phyloP scores from a whole-genome alignment of 2,797 vertebrate genomes.

The Takifugu ocellatus region DNA sequence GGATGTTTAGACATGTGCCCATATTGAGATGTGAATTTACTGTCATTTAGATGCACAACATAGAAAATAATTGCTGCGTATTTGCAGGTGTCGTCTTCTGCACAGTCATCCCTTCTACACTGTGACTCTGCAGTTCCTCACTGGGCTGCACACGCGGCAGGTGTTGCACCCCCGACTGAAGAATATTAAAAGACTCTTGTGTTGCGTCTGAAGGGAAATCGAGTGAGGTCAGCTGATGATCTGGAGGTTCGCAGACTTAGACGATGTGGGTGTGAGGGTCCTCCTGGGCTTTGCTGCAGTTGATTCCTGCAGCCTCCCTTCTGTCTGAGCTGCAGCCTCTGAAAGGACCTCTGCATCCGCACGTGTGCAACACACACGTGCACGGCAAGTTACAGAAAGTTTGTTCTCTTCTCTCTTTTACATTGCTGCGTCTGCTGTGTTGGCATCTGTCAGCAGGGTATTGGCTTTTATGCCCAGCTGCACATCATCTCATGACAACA shows the following conservation, averaged over 20 bases:
- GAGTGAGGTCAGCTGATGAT: background rate
- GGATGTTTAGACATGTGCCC: background rate
- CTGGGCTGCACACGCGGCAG: background rate
- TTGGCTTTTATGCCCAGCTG: conserved; percentile 7
- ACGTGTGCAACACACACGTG: too few species aligned
- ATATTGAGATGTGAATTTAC: background rate
- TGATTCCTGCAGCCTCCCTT: background rate
- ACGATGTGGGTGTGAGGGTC: background rate
- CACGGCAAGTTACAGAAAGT: background rate
- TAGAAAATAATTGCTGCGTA: background rate
- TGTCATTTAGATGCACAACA: background rate
- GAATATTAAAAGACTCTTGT: conserved; percentile 7
- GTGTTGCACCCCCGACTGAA: conserved; percentile 1
- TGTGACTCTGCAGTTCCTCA: conserved; percentile 16
- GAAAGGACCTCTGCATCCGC: too few species aligned
- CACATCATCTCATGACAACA: conserved; percentile 1
- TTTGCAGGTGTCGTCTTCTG: background rate
- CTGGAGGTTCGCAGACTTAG: conserved; percentile 3
- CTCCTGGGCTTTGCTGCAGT: conserved; percentile 9
- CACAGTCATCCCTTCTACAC: background rate
- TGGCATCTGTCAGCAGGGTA: conserved; percentile 3
- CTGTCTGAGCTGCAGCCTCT: too few species aligned
- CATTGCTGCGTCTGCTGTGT: conserved; percentile 4
- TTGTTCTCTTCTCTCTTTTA: conserved; percentile 5
- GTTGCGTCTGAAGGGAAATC: conserved; percentile 5